These are phyloP conservation scores for Lordiphosa collinella DNA, from an alignment of 1,140 invertebrate genomes.

Conservation along the genomic window DNA sequence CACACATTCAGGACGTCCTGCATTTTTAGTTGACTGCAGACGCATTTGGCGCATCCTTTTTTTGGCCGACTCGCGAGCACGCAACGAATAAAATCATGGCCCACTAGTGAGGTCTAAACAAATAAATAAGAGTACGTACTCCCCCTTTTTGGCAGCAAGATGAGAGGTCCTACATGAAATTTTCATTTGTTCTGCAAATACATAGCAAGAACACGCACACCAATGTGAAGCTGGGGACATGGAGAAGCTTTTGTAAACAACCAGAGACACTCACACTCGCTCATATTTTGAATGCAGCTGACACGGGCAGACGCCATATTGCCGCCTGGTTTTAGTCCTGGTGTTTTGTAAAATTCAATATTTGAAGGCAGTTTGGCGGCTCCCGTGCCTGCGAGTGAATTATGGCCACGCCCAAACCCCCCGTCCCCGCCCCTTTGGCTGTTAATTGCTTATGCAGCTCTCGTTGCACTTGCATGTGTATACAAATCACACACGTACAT, in stretches of 20 bases:
- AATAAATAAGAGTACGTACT: slow-evolving; percentile 68
- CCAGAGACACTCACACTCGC: slow-evolving; percentile 18
- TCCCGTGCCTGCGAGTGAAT: slow-evolving; percentile 40
- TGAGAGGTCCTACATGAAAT: slow-evolving; percentile 53
- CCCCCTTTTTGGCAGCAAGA: slow-evolving; percentile 61
- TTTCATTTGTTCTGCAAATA: slow-evolving; percentile 77
- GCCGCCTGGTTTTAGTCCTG: slow-evolving; percentile 6
- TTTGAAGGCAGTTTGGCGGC: slow-evolving; percentile 46
- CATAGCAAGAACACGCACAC: slow-evolving; percentile 35
- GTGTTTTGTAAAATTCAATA: slow-evolving; percentile 55
- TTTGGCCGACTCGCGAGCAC: slow-evolving; percentile 24
- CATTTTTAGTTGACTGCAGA: slow-evolving; percentile 65
- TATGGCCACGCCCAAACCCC: slow-evolving; percentile 36
- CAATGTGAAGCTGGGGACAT: slow-evolving; percentile 30
- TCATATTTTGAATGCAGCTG: slow-evolving; percentile 47
- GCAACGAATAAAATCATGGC: slow-evolving; percentile 36
- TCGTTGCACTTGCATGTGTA: slow-evolving; percentile 20
- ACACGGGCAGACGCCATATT: slow-evolving; percentile 60
- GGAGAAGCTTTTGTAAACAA: slow-evolving; percentile 48
- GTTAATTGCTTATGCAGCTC: slow-evolving; percentile 71
- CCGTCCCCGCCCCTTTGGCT: slow-evolving; percentile 27
- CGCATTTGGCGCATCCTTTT: slow-evolving; percentile 56
- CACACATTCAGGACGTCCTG: slow-evolving; percentile 31
- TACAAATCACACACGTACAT: no score
- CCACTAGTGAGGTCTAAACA: slow-evolving; percentile 69